Evolutionary conservation across 2,797 vertebrate species (phyloP).

Genomic region (Sylvilagus floridanus): DNA sequence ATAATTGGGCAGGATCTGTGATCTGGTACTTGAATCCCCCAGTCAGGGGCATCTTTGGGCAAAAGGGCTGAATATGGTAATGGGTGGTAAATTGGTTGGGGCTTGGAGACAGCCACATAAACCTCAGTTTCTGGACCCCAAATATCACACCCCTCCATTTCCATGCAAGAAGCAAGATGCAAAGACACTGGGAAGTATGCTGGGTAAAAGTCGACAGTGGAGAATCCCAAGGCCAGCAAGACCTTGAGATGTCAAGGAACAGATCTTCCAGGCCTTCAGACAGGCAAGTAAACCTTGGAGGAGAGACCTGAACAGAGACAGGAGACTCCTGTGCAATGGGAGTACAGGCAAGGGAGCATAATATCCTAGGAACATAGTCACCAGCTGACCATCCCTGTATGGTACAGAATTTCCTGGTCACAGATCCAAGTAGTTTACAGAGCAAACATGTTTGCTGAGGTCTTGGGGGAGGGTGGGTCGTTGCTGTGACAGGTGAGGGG

Average conservation of each 20-base stretch:
- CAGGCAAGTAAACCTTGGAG: background rate
- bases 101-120: slow-evolving; percentile 21
- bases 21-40: slow-evolving; percentile 37
- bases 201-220: background rate
- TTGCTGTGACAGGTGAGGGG: too few species aligned
- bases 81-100: slow-evolving; percentile 32
- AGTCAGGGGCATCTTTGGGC: slow-evolving; percentile 48
- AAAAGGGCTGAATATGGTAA: slow-evolving; percentile 25
- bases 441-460: background rate
- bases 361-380: background rate
- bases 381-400: slow-evolving; percentile 27
- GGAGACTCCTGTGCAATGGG: background rate
- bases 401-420: slow-evolving; percentile 20
- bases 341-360: background rate
- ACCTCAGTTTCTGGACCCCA: slow-evolving; percentile 8
- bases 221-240: background rate
- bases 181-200: background rate
- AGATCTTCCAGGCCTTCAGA: background rate
- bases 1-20: slow-evolving; percentile 59
- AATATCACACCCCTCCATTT: background rate
- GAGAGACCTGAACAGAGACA: slow-evolving; percentile 2
- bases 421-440: background rate
- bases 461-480: background rate
- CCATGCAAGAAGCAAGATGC: slow-evolving; percentile 35
- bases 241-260: background rate